Conservation (phyloP, 2,113 vertebrate species). For the Atrichornis clamosus region DNA sequence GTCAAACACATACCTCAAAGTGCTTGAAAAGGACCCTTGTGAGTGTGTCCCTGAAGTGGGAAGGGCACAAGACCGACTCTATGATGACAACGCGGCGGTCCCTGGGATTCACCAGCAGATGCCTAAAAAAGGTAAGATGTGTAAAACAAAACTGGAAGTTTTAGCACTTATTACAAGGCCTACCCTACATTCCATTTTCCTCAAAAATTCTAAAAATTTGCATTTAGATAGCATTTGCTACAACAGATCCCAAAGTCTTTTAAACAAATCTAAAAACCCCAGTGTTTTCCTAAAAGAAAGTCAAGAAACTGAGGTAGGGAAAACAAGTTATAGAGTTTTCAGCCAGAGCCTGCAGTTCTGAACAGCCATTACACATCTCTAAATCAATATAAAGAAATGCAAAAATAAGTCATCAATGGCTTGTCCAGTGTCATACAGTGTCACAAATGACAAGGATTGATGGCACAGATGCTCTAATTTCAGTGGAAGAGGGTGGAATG, state of each 20-base stretch:
- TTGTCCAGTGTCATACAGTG: background rate
- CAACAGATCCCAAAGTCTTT: background rate
- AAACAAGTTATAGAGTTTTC: background rate
- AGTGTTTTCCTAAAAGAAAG: background rate
- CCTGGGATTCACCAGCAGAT: constrained; percentile 95
- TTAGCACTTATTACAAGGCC: accelerated
- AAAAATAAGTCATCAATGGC: background rate
- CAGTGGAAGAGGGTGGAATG: background rate
- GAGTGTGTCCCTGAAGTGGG: constrained; percentile 95
- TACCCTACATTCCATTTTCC: background rate
- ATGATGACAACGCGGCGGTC: constrained; percentile 95
- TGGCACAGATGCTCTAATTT: background rate
- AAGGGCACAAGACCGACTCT: constrained; percentile 94
- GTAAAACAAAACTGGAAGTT: background rate
- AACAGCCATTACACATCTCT: background rate
- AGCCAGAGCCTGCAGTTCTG: background rate
- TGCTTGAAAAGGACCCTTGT: constrained; percentile 96
- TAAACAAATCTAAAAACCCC: background rate
- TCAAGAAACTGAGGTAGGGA: background rate
- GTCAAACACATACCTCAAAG: constrained; percentile 85
- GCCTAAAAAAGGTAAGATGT: constrained; percentile 63
- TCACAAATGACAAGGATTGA: background rate
- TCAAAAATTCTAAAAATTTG: background rate
- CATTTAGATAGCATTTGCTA: background rate
- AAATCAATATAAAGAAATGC: background rate